phyloP scores from a whole-genome alignment of 2,797 vertebrate species.

The Manis crassicaudata region DNA sequence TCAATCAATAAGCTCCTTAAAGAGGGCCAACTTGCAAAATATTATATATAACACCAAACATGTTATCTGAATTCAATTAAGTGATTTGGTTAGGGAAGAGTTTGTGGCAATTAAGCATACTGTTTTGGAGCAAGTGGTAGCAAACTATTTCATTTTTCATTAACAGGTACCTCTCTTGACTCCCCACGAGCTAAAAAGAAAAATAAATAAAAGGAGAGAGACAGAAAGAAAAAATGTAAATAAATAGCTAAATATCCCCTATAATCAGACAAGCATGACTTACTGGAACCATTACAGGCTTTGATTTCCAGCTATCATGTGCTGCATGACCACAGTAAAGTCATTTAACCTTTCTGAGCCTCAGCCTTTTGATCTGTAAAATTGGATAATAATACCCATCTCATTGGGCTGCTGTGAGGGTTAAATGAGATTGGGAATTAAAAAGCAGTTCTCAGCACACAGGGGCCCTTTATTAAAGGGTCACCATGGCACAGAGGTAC shows the following conservation, averaged over 20 bases:
- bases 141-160: slow-evolving; percentile 66
- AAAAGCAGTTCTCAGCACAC: background rate
- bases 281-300: fast-evolving
- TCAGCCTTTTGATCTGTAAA: background rate
- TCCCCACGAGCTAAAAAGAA: background rate
- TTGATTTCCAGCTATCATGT: background rate
- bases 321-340: background rate
- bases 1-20: slow-evolving; percentile 75
- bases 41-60: slow-evolving; percentile 71
- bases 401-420: background rate
- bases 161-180: slow-evolving; percentile 20
- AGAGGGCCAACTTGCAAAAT: slow-evolving; percentile 78
- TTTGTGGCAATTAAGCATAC: slow-evolving; percentile 79
- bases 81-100: slow-evolving; percentile 76
- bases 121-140: slow-evolving; percentile 71
- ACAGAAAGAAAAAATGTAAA: background rate
- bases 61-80: slow-evolving; percentile 77
- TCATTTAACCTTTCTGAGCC: slow-evolving; percentile 21
- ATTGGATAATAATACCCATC: background rate
- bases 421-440: background rate
- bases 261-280: background rate
- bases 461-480: background rate
- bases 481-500: background rate
- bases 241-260: background rate
- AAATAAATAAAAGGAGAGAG: too few relatives aligned